These are phyloP conservation scores for Thinocorus orbignyianus DNA, from an alignment of 2,113 vertebrate genomes.

Conservation along the genomic window DNA sequence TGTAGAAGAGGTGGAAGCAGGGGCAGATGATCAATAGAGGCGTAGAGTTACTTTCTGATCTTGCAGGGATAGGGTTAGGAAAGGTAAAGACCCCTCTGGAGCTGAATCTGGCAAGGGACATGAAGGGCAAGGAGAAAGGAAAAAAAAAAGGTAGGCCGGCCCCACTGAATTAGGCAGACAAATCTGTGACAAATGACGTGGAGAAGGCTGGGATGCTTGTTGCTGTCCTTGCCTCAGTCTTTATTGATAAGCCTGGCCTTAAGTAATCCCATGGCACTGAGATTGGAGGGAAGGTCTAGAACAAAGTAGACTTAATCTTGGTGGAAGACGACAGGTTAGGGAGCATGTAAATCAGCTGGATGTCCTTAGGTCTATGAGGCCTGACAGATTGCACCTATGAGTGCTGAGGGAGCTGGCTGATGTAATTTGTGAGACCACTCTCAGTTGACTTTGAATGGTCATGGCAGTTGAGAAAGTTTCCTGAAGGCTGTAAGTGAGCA, in stretches of 20 bases:
- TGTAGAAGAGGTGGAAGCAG: neutral
- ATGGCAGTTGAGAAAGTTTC: neutral
- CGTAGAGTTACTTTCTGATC: neutral
- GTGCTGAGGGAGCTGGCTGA: neutral
- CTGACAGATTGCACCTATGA: neutral
- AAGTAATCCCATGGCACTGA: neutral
- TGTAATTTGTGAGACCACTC: neutral
- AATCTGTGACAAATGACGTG: neutral
- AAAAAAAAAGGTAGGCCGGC: neutral
- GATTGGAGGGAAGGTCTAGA: neutral
- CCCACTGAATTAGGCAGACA: neutral
- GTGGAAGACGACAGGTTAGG: neutral
- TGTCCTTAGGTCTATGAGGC: neutral
- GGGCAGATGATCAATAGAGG: neutral
- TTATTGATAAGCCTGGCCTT: neutral
- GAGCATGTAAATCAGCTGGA: neutral
- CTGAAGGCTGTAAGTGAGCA: neutral
- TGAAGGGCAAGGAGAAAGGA: neutral
- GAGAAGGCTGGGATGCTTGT: neutral
- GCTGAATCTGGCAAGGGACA: neutral
- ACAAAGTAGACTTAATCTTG: neutral
- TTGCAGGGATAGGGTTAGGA: neutral
- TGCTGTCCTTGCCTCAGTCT: neutral
- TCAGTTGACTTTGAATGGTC: neutral
- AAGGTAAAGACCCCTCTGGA: neutral